Base-by-base conservation (phyloP, 2,113 vertebrate species). In the Plotosus lineatus region DNA sequence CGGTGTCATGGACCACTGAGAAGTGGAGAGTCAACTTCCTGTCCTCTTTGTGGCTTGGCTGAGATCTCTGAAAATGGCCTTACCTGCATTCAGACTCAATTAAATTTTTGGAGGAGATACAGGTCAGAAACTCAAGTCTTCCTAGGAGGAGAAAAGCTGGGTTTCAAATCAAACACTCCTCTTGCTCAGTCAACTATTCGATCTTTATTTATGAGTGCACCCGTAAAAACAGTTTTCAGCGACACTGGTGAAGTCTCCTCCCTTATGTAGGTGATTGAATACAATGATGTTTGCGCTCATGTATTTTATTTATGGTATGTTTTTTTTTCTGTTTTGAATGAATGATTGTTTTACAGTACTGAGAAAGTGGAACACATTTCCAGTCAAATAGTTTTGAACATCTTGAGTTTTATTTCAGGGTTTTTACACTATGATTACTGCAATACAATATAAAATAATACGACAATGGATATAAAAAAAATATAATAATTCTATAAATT, bases 1-100 rank as follows among this genome's bases (percentile, higher is more conserved):
- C 75, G 81, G 72, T 71, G 78, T 87, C 88, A 90, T 33, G 86
- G 88, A 77, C 81, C 89, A 90, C 90, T 91, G 89, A 82, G 15
- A 61, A 51, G 75, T 36, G 36, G 66, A 85, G 46, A 74, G 60
- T 87, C 84, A 83, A 81, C 82, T 88, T 82, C 77, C 3, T 81
- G 86, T 83, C 90, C 83, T 73, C 65, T 83, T 71, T 76, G 83
- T 79, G 84, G 87, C 71, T 86, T 84, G 87, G 88, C 86, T 86
- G 77, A 82, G 78, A 86, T 87, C 85, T 89, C 75, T 68, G 82
- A 80, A 87, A 86, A 87, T 90, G 78, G 63, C 85, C 80, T 85
- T 86, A 74, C 66, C 82, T 82, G 78, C 81, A 88, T 90, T 80
- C 81, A 87, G 85, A 85, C 86, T 60, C 86, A 83, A 85, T 87